Base-by-base conservation (phyloP, 2,888 invertebrate species). In the Phasia obesa region DNA sequence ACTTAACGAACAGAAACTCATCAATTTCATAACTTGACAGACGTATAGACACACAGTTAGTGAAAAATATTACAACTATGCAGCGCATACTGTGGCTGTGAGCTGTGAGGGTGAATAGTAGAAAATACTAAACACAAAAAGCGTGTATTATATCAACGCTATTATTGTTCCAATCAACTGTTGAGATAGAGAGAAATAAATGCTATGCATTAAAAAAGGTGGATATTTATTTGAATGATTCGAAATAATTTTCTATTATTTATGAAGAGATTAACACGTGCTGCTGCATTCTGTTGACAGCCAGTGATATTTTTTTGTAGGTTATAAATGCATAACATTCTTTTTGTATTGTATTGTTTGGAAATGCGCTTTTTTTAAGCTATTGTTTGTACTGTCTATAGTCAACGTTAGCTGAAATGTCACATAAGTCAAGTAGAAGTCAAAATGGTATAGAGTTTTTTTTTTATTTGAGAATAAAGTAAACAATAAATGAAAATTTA, bases 1-100 rank as follows among this genome's bases (percentile, higher is more conserved):
- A 19, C n/a, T n/a, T 2, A 65, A 25, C 7, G 31, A 7, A 19
- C 17, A 65, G 64, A 44, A n/a, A 62, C 59, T 73, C 62, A 74
- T 69, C 80, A 80, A 69, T 80, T 38, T 69, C 55, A 69, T 62
- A 80, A 74, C 67, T 64, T 49, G 47, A 73, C 25, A 74, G 67
- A 60, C 42, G 44, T 35, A 21, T 31, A 23, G 49, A 59, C 49
- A 55, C 60, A 53, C 71, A 60, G 64, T 60, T 67, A 42, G 13
- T 19, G 49, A n/a, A 23, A 25, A 42, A 35, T 19, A 19, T 17
- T 38, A 38, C 21, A 44, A 38, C 7, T n/a, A 7, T 6, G 25
- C 6, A 47, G 44, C 1, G n/a, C 44, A 35, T 35, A 11, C 11
- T 5, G 35, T 35, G 5, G 11, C 35, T 35, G 42, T n/a, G 19